A percentile compares a stretch with the other conserved stretches of the same genome.
These are phyloP conservation scores for Brachionus rubens DNA, from an alignment of 1,140 invertebrate species.

Conservation along the genomic window DNA sequence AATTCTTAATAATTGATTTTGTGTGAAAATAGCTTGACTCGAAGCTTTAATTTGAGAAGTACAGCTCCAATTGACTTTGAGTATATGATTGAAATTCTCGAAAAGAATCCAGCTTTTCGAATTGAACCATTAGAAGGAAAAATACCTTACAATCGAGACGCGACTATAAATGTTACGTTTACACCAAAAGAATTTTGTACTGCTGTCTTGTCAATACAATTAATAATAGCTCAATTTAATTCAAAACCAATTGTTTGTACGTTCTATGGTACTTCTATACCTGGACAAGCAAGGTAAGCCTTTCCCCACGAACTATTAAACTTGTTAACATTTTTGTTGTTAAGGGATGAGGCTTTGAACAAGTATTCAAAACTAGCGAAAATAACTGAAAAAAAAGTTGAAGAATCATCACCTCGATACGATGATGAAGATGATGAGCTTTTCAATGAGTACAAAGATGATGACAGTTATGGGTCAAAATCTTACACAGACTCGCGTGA, in stretches of 20 bases:
- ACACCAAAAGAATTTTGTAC: conserved; percentile 57
- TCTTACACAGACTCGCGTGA: not conserved
- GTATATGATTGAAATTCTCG: conserved; percentile 54
- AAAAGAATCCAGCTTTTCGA: conserved; percentile 56
- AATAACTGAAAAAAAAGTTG: not conserved
- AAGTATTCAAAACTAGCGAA: not conserved
- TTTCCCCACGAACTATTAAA: too few relatives aligned
- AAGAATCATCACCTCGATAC: not conserved
- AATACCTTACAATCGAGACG: conserved; percentile 56
- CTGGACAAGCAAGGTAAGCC: conserved; percentile 53
- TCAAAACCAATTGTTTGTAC: conserved; percentile 55
- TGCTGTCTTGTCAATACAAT: conserved; percentile 54
- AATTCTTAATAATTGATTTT: not conserved
- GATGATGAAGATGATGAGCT: conserved; percentile 12
- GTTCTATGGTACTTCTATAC: conserved; percentile 54
- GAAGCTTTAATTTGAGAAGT: conserved; percentile 53
- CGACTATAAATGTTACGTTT: conserved; percentile 56
- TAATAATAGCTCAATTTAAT: conserved; percentile 59
- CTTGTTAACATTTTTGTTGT: not conserved
- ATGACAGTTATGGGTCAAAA: not conserved
- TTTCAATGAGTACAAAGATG: conserved; percentile 6
- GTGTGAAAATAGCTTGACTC: conserved; percentile 18
- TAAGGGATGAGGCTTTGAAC: conserved; percentile 1
- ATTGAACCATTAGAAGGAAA: conserved; percentile 57
- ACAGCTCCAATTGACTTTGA: conserved; percentile 60